These are phyloP conservation scores for Ceuthmochares aereus DNA, from an alignment of 2,113 vertebrate genomes.

Conservation along the genomic window DNA sequence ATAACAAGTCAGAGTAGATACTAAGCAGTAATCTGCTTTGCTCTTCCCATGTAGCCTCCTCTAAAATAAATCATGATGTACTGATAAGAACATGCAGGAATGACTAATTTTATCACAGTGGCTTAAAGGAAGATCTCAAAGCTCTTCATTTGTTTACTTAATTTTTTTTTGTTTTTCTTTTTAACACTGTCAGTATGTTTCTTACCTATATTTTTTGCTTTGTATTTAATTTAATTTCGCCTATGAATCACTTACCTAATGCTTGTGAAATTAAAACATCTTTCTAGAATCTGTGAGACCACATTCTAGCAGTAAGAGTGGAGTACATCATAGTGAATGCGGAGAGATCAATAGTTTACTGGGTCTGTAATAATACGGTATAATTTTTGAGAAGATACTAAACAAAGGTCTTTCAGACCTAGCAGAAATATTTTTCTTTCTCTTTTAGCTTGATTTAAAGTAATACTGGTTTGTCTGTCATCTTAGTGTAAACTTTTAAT, in stretches of 20 bases:
- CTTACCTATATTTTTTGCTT: background rate
- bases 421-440: conserved; percentile 14
- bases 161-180: background rate
- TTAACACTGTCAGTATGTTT: background rate
- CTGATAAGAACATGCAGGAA: background rate
- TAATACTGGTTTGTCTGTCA: conserved; percentile 53
- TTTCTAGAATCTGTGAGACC: background rate
- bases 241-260: background rate
- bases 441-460: conserved; percentile 57
- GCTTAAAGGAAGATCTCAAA: background rate
- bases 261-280: background rate
- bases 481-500: conserved; percentile 75
- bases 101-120: background rate
- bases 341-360: background rate
- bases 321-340: background rate
- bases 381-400: background rate
- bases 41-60: background rate
- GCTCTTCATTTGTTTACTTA: background rate
- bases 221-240: background rate
- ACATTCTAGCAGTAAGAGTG: background rate
- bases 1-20: background rate
- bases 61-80: background rate
- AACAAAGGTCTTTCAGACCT: conserved; percentile 23
- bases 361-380: background rate
- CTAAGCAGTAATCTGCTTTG: background rate